A percentile compares a stretch with the other conserved stretches of the same genome.
phyloP scores from a whole-genome alignment of 1,140 invertebrate genomes.

The Drosophila paulistorum region DNA sequence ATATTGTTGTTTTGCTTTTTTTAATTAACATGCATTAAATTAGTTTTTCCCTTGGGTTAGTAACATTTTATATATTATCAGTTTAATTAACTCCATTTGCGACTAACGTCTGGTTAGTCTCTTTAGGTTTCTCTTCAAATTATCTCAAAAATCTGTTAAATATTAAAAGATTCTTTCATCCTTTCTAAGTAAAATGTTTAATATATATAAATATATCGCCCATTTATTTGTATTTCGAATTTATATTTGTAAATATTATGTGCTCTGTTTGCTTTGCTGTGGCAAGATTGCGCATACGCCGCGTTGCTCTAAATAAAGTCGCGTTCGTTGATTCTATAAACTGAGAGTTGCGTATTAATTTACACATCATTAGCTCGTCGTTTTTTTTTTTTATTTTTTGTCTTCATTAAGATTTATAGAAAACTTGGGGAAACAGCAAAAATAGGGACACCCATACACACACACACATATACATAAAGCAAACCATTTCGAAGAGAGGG shows the following conservation, averaged over 20 bases:
- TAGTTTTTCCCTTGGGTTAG: conserved; percentile 2
- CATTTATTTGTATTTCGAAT: not conserved
- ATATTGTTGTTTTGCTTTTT: not conserved
- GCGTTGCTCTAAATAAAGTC: not conserved
- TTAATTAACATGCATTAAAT: not conserved
- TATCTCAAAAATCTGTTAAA: too few relatives aligned
- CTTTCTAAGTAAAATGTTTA: not conserved
- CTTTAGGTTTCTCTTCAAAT: too few relatives aligned
- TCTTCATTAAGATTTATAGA: conserved; percentile 76
- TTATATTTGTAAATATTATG: not conserved
- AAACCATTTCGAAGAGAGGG: not conserved
- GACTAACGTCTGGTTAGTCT: not conserved
- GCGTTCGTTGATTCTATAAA: conserved; percentile 40
- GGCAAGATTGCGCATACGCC: conserved; percentile 3
- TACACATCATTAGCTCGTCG: conserved; percentile 69
- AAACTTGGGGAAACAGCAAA: conserved; percentile 49
- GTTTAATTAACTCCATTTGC: not conserved
- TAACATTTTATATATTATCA: not conserved
- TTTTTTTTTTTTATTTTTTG: conserved; percentile 32
- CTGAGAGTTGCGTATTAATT: conserved; percentile 52
- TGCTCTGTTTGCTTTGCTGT: not conserved
- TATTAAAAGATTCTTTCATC: not conserved
- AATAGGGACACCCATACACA: not conserved
- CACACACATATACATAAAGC: conserved; percentile 9
- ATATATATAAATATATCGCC: not conserved